Percentiles rank a stretch among this genome's conserved stretches.
These are phyloP conservation scores for Stylophora pistillata DNA, from an alignment of 64 coral and sea anemone species.

Conservation along the genomic window DNA sequence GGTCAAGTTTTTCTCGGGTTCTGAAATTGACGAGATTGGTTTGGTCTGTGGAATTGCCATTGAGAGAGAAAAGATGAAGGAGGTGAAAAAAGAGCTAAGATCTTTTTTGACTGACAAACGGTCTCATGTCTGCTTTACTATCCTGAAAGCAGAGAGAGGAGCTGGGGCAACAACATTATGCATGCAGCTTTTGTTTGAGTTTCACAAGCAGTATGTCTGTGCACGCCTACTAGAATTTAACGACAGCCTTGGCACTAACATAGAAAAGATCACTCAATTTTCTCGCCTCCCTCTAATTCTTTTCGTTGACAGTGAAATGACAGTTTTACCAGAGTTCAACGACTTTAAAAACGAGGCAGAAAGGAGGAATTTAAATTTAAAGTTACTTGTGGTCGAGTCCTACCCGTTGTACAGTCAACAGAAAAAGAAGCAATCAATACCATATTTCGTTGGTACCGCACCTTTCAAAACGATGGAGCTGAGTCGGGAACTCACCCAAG, in stretches of 20 bases:
- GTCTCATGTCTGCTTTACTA: conserved; percentile 59
- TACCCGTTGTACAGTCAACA: conserved; percentile 30
- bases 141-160: conserved; percentile 72
- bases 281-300: conserved; percentile 67
- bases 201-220: conserved; percentile 59
- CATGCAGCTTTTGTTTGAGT: conserved; percentile 67
- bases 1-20: conserved; percentile 60
- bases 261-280: conserved; percentile 60
- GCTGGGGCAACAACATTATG: conserved; percentile 80
- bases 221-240: conserved; percentile 66
- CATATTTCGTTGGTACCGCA: conserved; percentile 33
- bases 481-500: conserved; percentile 44
- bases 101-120: conserved; percentile 50
- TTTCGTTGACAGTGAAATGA: conserved; percentile 73
- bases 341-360: conserved; percentile 77
- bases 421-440: conserved; percentile 28
- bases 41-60: conserved; percentile 59
- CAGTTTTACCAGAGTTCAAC: conserved; percentile 58
- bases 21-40: conserved; percentile 56
- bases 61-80: conserved; percentile 67
- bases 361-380: conserved; percentile 49
- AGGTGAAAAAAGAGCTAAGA: conserved; percentile 69
- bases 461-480: conserved; percentile 61
- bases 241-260: conserved; percentile 51
- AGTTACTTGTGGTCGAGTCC: conserved; percentile 73